phyloP scores from a whole-genome alignment of 1,140 invertebrate genomes.

The Rhagoletis pomonella region DNA sequence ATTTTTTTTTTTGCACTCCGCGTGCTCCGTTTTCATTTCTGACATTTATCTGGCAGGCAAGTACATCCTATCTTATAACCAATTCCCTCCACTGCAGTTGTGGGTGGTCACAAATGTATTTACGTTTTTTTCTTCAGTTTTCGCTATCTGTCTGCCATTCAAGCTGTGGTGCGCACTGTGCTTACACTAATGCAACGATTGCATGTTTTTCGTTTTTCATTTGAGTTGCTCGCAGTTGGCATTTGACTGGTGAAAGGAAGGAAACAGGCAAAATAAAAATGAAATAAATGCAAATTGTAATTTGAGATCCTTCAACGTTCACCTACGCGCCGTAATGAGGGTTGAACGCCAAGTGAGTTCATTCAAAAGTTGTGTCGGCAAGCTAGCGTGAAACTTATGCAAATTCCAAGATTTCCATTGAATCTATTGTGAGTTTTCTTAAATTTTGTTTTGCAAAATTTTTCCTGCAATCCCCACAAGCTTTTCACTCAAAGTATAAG shows the following conservation, averaged over 20 bases:
- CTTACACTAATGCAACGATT: not conserved
- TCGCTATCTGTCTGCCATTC: not conserved
- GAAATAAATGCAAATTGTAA: not conserved
- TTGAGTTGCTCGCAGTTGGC: not conserved
- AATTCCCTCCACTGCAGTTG: not conserved
- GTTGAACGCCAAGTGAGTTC: no score
- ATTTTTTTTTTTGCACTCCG: not conserved
- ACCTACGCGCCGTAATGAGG: not conserved
- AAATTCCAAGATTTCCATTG: not conserved
- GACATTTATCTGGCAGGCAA: not conserved
- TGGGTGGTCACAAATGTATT: not conserved
- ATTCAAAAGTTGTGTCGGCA: no score
- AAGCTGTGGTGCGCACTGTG: not conserved
- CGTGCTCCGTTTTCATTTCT: not conserved
- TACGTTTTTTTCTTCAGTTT: not conserved
- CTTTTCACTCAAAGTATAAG: not conserved
- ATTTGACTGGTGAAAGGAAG: not conserved
- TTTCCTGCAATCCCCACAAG: not conserved
- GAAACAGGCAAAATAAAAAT: not conserved
- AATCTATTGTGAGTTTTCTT: not conserved
- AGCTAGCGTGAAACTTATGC: not conserved
- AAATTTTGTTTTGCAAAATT: no score
- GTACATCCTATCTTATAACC: not conserved
- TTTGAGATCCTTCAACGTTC: not conserved
- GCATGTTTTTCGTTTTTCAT: not conserved